Percentiles rank a stretch among this genome's conserved stretches.
Conservation (phyloP, 2,888 invertebrate species). For the Anthophora plumipes region DNA sequence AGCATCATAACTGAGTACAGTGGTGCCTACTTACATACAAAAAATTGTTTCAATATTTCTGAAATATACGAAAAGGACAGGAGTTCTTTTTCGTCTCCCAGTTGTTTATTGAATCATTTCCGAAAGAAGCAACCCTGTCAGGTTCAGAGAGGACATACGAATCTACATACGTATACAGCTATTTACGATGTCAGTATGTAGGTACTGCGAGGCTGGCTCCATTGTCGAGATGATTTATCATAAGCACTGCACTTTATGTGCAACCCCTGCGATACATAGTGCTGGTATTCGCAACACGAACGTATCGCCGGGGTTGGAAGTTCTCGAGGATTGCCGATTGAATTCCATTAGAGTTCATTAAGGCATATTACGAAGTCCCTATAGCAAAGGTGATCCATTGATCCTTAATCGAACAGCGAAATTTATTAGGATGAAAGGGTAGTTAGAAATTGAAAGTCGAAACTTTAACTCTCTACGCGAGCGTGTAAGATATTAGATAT, state of each 20-base stretch:
- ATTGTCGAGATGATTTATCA: slow-evolving; percentile 48
- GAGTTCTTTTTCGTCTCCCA: too few species aligned
- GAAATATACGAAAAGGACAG: too few species aligned
- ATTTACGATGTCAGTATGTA: slow-evolving; percentile 48
- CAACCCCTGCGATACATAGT: slow-evolving; percentile 50
- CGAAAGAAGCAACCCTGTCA: slow-evolving; percentile 2
- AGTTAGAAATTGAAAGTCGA: slow-evolving; percentile 4
- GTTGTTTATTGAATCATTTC: too few species aligned
- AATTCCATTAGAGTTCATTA: slow-evolving; percentile 71
- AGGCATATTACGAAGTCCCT: slow-evolving; percentile 55
- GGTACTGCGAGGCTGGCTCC: slow-evolving; percentile 40
- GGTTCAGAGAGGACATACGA: slow-evolving; percentile 13
- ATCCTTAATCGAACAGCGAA: slow-evolving; percentile 39
- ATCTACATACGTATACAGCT: slow-evolving; percentile 27
- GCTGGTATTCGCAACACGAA: slow-evolving; percentile 62
- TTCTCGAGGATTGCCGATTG: slow-evolving; percentile 62
- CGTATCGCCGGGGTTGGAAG: slow-evolving; percentile 46
- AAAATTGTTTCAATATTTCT: too few species aligned
- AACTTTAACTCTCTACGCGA: background rate
- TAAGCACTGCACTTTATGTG: slow-evolving; percentile 66
- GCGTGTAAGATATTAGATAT: background rate
- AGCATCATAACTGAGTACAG: too few species aligned
- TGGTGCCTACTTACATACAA: too few species aligned
- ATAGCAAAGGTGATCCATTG: slow-evolving; percentile 54
- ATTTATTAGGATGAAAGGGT: slow-evolving; percentile 1